phyloP scores from a whole-genome alignment of 2,113 vertebrate species.

The Hydropotes inermis region DNA sequence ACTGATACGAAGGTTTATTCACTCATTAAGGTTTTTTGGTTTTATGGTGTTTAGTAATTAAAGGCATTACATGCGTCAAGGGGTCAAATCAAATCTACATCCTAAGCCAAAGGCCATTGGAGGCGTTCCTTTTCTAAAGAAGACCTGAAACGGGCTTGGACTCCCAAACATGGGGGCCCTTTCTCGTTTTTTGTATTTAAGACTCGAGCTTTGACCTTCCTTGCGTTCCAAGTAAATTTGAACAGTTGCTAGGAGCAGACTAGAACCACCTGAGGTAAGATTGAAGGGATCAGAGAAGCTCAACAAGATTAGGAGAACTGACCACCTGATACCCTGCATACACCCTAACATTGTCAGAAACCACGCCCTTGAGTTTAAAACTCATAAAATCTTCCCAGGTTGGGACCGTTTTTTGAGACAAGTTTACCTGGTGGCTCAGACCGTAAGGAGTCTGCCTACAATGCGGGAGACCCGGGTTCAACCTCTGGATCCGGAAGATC shows the following conservation, averaged over 20 bases:
- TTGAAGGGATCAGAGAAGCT: neutral
- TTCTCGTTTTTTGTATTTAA: neutral
- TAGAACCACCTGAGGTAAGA: neutral
- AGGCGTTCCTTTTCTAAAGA: neutral
- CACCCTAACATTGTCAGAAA: neutral
- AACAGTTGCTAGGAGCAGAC: neutral
- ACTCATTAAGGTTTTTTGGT: neutral
- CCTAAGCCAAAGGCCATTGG: neutral
- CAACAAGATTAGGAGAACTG: neutral
- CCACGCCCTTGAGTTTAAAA: neutral
- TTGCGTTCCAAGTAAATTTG: neutral
- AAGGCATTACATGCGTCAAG: neutral
- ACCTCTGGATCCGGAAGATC: neutral
- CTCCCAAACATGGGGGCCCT: neutral
- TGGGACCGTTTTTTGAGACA: neutral
- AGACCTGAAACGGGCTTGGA: neutral
- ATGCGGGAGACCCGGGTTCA: neutral
- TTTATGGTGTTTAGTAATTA: neutral
- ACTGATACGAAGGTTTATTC: too few relatives aligned
- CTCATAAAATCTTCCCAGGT: neutral
- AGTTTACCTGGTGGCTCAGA: neutral
- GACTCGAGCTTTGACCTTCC: neutral
- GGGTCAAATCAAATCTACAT: too few relatives aligned
- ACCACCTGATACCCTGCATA: neutral
- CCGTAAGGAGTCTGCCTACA: neutral